Conservation (phyloP, 2,797 vertebrate genomes). For the Cheirogaleus major region DNA sequence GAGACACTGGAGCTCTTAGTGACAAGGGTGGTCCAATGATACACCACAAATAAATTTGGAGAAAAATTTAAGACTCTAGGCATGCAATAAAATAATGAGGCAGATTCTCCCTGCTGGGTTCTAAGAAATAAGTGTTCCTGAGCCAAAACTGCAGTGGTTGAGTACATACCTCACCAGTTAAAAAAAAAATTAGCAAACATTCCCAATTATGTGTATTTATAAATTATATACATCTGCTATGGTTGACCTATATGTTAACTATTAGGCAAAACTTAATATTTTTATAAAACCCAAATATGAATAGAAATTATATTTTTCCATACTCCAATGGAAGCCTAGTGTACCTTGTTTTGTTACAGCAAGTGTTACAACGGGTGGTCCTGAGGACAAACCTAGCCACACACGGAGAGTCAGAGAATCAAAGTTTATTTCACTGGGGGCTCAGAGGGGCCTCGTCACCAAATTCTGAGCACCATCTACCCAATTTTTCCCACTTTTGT, state of each 20-base stretch:
- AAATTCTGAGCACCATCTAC: no score
- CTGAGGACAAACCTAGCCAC: no score
- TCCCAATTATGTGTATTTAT: background rate
- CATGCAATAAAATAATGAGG: slow-evolving; percentile 15
- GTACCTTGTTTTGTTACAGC: background rate
- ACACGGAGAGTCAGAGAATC: no score
- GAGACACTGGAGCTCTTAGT: background rate
- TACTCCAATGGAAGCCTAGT: background rate
- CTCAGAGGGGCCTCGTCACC: no score
- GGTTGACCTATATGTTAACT: background rate
- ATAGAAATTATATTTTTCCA: background rate
- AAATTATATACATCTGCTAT: background rate
- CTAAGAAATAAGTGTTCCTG: background rate
- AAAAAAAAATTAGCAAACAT: background rate
- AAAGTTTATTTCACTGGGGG: no score
- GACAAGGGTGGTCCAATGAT: background rate
- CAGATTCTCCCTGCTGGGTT: slow-evolving; percentile 17
- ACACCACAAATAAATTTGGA: background rate
- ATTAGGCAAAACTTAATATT: background rate
- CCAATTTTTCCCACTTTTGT: no score
- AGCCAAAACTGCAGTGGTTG: background rate
- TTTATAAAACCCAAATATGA: background rate
- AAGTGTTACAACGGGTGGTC: no score
- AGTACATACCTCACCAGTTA: background rate
- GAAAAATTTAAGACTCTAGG: background rate